Percentiles rank a stretch among this genome's conserved stretches.
These are phyloP conservation scores for Nyctibius grandis DNA, from an alignment of 2,797 vertebrate genomes.

Conservation along the genomic window DNA sequence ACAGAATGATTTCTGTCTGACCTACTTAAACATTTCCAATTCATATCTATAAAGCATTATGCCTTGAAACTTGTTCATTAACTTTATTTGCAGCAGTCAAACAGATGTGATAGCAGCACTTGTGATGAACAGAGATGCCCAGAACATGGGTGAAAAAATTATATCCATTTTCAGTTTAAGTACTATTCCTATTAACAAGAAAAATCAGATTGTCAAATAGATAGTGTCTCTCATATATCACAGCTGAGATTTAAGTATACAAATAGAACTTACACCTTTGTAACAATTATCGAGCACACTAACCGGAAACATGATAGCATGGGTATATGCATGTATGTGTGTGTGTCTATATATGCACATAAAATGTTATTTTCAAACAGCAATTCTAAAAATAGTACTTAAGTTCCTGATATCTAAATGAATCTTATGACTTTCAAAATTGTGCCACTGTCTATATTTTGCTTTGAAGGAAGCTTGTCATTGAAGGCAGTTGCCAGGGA, in stretches of 20 bases:
- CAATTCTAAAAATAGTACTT: not conserved
- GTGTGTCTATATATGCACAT: not conserved
- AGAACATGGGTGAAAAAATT: not conserved
- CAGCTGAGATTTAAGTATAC: not conserved
- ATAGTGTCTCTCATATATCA: not conserved
- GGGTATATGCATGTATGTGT: fast-evolving
- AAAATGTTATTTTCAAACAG: not conserved
- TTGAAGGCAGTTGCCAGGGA: not conserved
- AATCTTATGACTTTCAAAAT: not conserved
- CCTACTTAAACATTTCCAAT: not conserved
- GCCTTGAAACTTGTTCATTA: not conserved
- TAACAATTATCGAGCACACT: not conserved
- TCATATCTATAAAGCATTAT: not conserved
- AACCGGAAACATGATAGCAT: not conserved
- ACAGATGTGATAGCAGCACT: not conserved
- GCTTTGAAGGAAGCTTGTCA: not conserved
- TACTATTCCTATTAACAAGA: not conserved
- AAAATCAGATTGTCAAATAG: not conserved
- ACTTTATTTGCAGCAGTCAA: not conserved
- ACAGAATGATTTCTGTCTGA: not conserved
- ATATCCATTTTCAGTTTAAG: not conserved
- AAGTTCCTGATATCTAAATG: not conserved
- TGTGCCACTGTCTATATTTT: too few relatives aligned
- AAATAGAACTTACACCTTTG: not conserved
- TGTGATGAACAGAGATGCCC: not conserved